Conservation (phyloP, 1,140 invertebrate genomes). For the Zeugodacus cucurbitae region DNA sequence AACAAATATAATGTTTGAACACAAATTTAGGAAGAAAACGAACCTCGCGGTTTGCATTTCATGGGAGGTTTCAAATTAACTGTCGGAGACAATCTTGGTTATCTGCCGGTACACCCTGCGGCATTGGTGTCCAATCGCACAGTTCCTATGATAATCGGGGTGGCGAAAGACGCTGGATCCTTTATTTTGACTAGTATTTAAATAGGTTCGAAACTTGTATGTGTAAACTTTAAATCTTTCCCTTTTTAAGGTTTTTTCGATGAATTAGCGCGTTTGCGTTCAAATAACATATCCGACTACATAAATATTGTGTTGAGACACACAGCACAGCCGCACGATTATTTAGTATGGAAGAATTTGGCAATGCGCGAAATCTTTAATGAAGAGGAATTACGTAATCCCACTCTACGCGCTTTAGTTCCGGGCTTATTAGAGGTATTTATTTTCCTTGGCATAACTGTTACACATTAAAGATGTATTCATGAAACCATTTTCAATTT, state of each 20-base stretch:
- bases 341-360: constrained; percentile 56
- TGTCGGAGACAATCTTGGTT: constrained; percentile 56
- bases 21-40: constrained; percentile 46
- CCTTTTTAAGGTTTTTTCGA: constrained; percentile 53
- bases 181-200: constrained; percentile 59
- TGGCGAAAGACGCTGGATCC: constrained; percentile 59
- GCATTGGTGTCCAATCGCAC: constrained; percentile 49
- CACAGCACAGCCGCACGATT: constrained; percentile 51
- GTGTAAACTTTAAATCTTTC: not conserved
- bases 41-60: constrained; percentile 49
- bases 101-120: constrained; percentile 53
- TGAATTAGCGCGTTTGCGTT: constrained; percentile 50
- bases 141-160: constrained; percentile 52
- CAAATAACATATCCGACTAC: constrained; percentile 57
- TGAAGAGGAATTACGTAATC: constrained; percentile 46
- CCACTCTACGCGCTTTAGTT: constrained; percentile 43
- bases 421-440: constrained; percentile 53
- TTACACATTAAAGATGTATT: too few species aligned
- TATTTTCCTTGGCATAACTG: not conserved
- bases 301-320: constrained; percentile 57
- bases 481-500: not conserved
- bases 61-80: constrained; percentile 60
- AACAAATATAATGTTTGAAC: not conserved
- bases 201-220: constrained; percentile 1
- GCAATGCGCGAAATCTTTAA: constrained; percentile 54